Percentiles rank a stretch among this genome's conserved stretches.
Conservation (phyloP, 2,797 vertebrate genomes). For the Spatula clypeata region DNA sequence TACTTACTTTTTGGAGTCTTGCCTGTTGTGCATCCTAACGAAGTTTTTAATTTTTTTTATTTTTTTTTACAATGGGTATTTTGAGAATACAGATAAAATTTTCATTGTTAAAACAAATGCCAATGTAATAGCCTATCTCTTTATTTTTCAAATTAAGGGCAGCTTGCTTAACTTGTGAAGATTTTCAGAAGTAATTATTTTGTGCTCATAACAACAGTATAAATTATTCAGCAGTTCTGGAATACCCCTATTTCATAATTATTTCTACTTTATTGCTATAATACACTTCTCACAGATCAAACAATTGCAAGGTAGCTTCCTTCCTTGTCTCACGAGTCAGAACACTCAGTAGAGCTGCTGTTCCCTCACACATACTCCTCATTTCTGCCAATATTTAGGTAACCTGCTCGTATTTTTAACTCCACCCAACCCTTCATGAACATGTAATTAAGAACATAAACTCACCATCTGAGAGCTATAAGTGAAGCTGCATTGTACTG, state of each 20-base stretch:
- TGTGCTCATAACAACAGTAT: background rate
- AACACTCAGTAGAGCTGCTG: background rate
- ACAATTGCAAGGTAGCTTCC: rapidly evolving
- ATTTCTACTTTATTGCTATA: background rate
- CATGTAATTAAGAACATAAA: conserved; percentile 43
- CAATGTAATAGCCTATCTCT: background rate
- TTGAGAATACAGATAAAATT: background rate
- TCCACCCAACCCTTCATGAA: background rate
- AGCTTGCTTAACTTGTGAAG: background rate
- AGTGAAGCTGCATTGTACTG: background rate
- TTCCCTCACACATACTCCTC: background rate
- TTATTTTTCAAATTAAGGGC: background rate
- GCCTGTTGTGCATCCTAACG: background rate
- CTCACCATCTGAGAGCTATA: background rate
- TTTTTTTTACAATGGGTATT: background rate
- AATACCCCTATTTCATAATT: background rate
- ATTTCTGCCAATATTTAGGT: background rate
- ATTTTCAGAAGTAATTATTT: background rate
- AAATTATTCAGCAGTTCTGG: background rate
- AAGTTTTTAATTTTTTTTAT: background rate
- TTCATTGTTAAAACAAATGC: background rate
- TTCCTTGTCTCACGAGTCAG: background rate
- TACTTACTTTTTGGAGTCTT: background rate
- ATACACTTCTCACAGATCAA: background rate
- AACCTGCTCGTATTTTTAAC: background rate